Conservation (phyloP, 1,140 invertebrate species). For the Schmidtea mediterranea region DNA sequence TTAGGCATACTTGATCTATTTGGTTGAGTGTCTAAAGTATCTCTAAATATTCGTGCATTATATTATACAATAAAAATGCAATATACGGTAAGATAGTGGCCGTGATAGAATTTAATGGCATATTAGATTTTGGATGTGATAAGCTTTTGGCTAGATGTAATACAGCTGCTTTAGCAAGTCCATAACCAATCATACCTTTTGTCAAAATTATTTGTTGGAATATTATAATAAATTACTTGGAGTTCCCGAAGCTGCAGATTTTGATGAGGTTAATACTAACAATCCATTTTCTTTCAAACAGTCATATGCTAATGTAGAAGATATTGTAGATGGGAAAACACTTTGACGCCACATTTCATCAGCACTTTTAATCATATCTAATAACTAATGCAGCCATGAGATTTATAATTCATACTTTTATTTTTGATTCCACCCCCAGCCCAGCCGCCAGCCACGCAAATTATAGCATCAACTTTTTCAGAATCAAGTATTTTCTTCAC, state of each 20-base stretch:
- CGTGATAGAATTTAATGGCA: constrained; percentile 50
- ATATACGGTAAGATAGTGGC: constrained; percentile 42
- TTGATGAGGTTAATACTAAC: constrained; percentile 66
- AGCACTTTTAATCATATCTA: not conserved
- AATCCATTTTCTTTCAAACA: constrained; percentile 62
- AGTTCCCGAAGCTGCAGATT: constrained; percentile 38
- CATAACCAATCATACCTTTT: constrained; percentile 38
- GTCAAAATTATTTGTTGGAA: no score
- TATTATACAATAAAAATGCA: no score
- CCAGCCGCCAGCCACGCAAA: constrained; percentile 98
- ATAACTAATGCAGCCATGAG: no score
- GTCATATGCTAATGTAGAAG: constrained; percentile 52
- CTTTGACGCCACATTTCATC: constrained; percentile 67
- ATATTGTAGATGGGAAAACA: constrained; percentile 76
- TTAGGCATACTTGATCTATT: constrained; percentile 88
- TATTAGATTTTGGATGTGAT: constrained; percentile 29
- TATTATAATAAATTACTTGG: no score
- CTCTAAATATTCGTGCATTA: constrained; percentile 41
- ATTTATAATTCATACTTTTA: no score
- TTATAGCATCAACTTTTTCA: constrained; percentile 63
- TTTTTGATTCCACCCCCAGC: constrained; percentile 37
- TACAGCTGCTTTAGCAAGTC: constrained; percentile 72
- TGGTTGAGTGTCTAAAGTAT: constrained; percentile 85
- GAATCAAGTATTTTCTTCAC: not conserved
- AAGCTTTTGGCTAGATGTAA: constrained; percentile 83